Evolutionary conservation across 2,888 invertebrate species (phyloP), one percentile per base, ranked within the genome.

Genomic region (Criorhina ranunculi): DNA sequence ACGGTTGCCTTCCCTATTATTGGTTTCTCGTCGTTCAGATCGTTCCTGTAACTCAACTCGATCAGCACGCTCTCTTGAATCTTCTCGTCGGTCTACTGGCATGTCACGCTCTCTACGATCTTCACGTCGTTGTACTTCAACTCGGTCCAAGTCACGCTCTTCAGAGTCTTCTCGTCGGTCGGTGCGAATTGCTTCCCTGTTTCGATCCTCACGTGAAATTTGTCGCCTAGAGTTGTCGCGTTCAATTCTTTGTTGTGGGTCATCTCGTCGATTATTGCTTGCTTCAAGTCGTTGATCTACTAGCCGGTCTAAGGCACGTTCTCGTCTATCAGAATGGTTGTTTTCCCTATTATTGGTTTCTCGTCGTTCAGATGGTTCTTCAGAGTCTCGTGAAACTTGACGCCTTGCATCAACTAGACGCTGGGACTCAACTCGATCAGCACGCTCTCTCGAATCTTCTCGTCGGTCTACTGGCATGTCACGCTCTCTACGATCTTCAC

Each of bases 211-310:
- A 17, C 33, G 53, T 0, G 67, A 24, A 53, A 53, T 31, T 8
- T n/a, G 5, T 24, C 29, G 53, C n/a, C 31, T 31, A 17, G 5
- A 33, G 6, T 72, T 42, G 7, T 67, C 44, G 8, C 60, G 62
- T 9, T 64, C 53, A 42, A 37, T 24, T n/a, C 70, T 60, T 51
- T 33, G 40, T 17, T 29, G 35, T 51, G 49, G 29, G 7, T 33
- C 59, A 15, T 49, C 42, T 59, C 69, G 51, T 24, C 31, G 59
- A 0, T 62, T 40, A 24, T 24, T 4, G 24, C 24, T 24, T 24
- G 2, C 2, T 24, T 24, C 24, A 24, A 1, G 24, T 24, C 24
- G 1, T 24, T 24, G 24, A 24, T 24, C 24, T 24, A 24, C 24
- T 3, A 24, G 24, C 4, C 24, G 24, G 24, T 24, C 24, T 24